Base-by-base conservation (phyloP, 2,888 invertebrate genomes). In the Taphrorychus bicolor region DNA sequence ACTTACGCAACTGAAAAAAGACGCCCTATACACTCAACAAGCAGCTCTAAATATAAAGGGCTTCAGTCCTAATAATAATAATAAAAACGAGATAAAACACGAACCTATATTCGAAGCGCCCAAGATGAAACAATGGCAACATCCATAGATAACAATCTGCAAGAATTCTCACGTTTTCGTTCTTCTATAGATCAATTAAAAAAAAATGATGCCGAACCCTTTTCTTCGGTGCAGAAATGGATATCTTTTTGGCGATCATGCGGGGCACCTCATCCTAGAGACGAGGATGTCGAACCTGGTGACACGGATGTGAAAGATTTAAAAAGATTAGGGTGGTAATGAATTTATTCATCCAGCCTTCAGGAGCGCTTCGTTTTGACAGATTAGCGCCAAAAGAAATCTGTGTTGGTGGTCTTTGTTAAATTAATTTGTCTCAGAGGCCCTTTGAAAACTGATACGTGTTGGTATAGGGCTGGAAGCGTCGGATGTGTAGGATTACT, bases 241-340 rank as follows among this genome's bases (percentile, higher is more conserved):
- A 59, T 59, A 59, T 59, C 59, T 32, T 49, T 60, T 60, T 60
- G 24, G 60, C 60, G 17, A 60, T 60, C 60, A 60, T 60, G 60
- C 60, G 60, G 60, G 60, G 40, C 40, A 40, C 21, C n/a, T 5
- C 3, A n/a, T 14, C 18, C 18, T 17, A 45, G 14, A 45, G 2
- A 45, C 14, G 1, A 5, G n/a, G 1, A 18, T 14, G 4, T 32
- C 9, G 32, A 32, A 32, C 32, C 11, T 32, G 32, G 32, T 32
- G 32, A 32, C 3, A 32, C 32, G 32, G 32, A 32, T 32, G 32
- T 32, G 32, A 32, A 11, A 32, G 32, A 32, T 32, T 32, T 32
- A 32, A 32, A 32, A 32, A 32, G 32, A 32, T 32, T 32, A 32
- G 7, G 32, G 11, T 32, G 32, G 32, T 32, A 32, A 32, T 32